These are phyloP conservation scores for Buphagus erythrorhynchus DNA, from an alignment of 2,797 vertebrate genomes.

Conservation along the genomic window DNA sequence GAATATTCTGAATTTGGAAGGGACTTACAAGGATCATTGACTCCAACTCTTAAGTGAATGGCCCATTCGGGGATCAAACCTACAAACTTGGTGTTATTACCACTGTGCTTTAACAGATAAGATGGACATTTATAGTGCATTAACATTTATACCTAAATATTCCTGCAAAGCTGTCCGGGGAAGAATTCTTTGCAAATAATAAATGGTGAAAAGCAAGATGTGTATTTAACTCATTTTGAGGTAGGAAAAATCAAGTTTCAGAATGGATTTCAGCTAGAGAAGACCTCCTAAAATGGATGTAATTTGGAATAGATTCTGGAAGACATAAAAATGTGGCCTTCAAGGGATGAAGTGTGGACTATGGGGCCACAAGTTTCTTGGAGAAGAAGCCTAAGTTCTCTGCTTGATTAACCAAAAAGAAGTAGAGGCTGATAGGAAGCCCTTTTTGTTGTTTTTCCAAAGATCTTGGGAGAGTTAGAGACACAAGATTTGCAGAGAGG, in stretches of 20 bases:
- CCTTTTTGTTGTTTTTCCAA: background rate
- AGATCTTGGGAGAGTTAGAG: background rate
- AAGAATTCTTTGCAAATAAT: background rate
- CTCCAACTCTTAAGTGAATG: background rate
- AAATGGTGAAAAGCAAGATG: background rate
- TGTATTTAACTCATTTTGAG: background rate
- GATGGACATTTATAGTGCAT: background rate
- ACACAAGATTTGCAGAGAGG: background rate
- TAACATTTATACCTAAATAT: background rate
- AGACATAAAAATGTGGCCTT: background rate
- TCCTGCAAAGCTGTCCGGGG: background rate
- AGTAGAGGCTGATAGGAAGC: background rate
- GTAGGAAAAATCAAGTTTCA: background rate
- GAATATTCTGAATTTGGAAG: background rate
- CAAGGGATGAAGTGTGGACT: background rate
- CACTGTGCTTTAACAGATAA: background rate
- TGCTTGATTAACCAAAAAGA: background rate
- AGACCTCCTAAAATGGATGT: background rate
- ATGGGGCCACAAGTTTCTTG: fast-evolving
- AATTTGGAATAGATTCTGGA: background rate
- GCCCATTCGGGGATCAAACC: background rate
- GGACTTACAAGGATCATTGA: background rate
- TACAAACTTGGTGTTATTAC: background rate
- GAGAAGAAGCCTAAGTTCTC: background rate
- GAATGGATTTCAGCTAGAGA: background rate